These are phyloP conservation scores for Pectinophora gossypiella DNA, from an alignment of 1,140 invertebrate species.

Conservation along the genomic window DNA sequence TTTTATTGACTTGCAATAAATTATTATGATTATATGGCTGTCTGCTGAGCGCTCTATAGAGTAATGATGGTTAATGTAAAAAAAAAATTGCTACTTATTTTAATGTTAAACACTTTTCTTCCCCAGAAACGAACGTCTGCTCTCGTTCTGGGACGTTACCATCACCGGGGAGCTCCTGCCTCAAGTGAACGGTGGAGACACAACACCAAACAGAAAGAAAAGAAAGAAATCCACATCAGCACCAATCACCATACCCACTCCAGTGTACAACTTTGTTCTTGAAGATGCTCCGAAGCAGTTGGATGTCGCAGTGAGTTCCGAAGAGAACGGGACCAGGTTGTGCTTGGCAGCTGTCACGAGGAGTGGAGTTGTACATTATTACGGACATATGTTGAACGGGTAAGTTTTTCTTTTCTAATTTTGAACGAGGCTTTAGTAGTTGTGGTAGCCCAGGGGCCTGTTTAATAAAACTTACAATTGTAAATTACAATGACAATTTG, in stretches of 20 bases:
- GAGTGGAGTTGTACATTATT: slow-evolving; percentile 86
- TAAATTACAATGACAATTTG: too few relatives aligned
- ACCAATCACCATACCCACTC: slow-evolving; percentile 28
- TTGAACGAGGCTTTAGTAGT: too few relatives aligned
- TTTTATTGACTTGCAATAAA: too few relatives aligned
- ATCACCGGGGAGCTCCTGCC: slow-evolving; percentile 38
- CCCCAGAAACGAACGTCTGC: slow-evolving; percentile 62
- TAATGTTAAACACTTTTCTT: background rate
- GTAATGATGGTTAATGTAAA: too few relatives aligned
- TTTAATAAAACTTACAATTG: too few relatives aligned
- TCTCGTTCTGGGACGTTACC: slow-evolving; percentile 68
- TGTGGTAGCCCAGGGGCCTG: too few relatives aligned
- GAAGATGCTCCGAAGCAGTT: slow-evolving; percentile 80
- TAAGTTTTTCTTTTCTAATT: slow-evolving; percentile 60
- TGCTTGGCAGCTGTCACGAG: slow-evolving; percentile 80
- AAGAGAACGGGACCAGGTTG: slow-evolving; percentile 61
- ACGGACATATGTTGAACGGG: slow-evolving; percentile 85
- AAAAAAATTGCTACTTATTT: too few relatives aligned
- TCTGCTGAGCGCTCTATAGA: too few relatives aligned
- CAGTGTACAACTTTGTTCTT: slow-evolving; percentile 78
- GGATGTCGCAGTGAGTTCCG: slow-evolving; percentile 55
- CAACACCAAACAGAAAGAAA: slow-evolving; percentile 36
- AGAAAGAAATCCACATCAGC: slow-evolving; percentile 37
- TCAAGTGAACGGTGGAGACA: slow-evolving; percentile 40
- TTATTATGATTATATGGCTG: too few relatives aligned